Evolutionary conservation across 2,797 vertebrate species (phyloP).

Genomic region (Notamacropus eugenii): DNA sequence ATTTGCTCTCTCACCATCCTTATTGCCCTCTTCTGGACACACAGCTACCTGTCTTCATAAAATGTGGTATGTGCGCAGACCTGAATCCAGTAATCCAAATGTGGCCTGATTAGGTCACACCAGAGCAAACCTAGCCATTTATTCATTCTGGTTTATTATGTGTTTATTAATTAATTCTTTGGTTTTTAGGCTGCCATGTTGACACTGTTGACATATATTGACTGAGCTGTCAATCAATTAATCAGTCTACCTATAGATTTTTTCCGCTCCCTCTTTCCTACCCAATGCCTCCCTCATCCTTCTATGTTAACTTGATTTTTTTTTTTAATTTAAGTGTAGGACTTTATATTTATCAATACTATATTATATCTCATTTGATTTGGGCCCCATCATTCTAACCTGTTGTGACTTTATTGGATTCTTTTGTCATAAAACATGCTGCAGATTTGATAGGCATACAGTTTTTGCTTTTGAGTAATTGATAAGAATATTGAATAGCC

Average conservation of each 20-base stretch:
- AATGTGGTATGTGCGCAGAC: not conserved
- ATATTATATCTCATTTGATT: not conserved
- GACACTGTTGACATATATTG: not conserved
- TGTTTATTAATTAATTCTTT: not conserved
- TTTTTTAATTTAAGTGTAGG: not conserved
- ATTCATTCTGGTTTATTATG: not conserved
- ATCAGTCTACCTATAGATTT: not conserved
- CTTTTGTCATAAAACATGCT: not conserved
- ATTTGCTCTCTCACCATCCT: not conserved
- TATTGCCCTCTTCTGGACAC: not conserved
- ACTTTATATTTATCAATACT: not conserved
- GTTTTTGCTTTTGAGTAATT: not conserved
- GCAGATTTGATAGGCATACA: not conserved
- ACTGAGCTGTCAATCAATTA: not conserved
- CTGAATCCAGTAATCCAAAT: not conserved
- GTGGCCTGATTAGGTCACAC: not conserved
- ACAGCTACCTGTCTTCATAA: not conserved
- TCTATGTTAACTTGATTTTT: not conserved
- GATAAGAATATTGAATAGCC: not conserved
- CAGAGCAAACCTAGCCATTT: not conserved
- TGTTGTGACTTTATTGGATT: not conserved
- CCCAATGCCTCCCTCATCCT: not conserved
- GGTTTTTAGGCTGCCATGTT: not conserved
- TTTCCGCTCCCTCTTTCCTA: not conserved
- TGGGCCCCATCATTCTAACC: not conserved